Conservation (phyloP, 2,797 vertebrate genomes). For the Microctenopoma steveboyesi region DNA sequence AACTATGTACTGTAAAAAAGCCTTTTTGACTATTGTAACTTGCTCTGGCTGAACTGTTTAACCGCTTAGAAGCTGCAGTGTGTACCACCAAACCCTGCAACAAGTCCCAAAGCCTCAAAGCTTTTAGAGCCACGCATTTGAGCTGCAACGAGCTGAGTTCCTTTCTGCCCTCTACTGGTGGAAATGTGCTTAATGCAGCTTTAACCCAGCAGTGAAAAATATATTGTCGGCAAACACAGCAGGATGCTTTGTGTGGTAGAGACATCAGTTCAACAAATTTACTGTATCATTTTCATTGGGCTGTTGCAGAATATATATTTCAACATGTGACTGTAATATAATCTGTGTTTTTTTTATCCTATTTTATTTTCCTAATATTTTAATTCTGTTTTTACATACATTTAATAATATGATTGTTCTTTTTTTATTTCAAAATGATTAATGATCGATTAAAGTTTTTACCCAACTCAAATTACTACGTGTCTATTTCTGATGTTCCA, state of each 20-base stretch:
- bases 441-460: constrained; percentile 11
- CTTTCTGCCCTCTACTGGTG: constrained; percentile 27
- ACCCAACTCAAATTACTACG: neutral
- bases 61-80: neutral
- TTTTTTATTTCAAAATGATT: constrained; percentile 6
- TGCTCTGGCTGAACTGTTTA: neutral
- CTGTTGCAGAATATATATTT: neutral
- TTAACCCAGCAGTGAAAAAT: neutral
- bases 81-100: neutral
- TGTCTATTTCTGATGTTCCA: neutral
- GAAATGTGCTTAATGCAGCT: neutral
- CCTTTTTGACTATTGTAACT: neutral
- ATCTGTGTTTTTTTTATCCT: neutral
- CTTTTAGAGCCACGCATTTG: neutral
- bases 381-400: neutral
- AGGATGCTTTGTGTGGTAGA: neutral
- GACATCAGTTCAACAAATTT: neutral
- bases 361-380: neutral
- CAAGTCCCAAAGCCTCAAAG: too few species aligned
- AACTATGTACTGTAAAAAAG: neutral
- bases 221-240: neutral
- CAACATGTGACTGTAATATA: neutral
- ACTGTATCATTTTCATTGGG: neutral
- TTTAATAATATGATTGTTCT: neutral
- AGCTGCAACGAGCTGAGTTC: neutral